A percentile compares a stretch with the other conserved stretches of the same genome.
Evolutionary conservation across 2,888 invertebrate genomes (phyloP).

Genomic region (Monopis laevigella): DNA sequence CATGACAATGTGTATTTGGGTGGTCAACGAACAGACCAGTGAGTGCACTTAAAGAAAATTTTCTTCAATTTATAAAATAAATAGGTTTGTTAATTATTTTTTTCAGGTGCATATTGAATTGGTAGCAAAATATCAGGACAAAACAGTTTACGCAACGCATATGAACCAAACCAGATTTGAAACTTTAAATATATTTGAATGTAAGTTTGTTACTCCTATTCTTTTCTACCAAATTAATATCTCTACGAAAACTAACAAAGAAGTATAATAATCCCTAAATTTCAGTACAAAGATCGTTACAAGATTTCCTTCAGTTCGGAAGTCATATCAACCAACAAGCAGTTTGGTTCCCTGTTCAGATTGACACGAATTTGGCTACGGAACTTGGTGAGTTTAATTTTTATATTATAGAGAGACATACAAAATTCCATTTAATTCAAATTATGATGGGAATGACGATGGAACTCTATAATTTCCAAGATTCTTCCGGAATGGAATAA

Average conservation of each 20-base stretch:
- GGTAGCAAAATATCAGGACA: slow-evolving; percentile 72
- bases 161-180: slow-evolving; percentile 72
- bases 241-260: too few species aligned
- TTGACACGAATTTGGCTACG: slow-evolving; percentile 49
- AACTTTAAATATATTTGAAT: slow-evolving; percentile 66
- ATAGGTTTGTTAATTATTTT: too few species aligned
- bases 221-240: too few species aligned
- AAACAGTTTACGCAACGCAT: slow-evolving; percentile 72
- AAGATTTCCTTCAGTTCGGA: slow-evolving; percentile 64
- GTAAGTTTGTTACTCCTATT: slow-evolving; percentile 59
- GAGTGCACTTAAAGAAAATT: too few species aligned
- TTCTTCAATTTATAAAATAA: too few species aligned
- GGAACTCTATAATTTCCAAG: neutral
- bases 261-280: slow-evolving; percentile 16
- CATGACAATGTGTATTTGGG: too few species aligned
- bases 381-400: slow-evolving; percentile 44
- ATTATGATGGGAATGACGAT: neutral
- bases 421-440: too few species aligned
- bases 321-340: slow-evolving; percentile 69
- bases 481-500: too few species aligned
- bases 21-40: too few species aligned
- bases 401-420: too few species aligned
- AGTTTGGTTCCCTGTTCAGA: slow-evolving; percentile 50
- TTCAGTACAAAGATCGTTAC: slow-evolving; percentile 65
- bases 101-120: slow-evolving; percentile 72